phyloP scores from a whole-genome alignment of 2,888 invertebrate species.

The Litoditis marina region DNA sequence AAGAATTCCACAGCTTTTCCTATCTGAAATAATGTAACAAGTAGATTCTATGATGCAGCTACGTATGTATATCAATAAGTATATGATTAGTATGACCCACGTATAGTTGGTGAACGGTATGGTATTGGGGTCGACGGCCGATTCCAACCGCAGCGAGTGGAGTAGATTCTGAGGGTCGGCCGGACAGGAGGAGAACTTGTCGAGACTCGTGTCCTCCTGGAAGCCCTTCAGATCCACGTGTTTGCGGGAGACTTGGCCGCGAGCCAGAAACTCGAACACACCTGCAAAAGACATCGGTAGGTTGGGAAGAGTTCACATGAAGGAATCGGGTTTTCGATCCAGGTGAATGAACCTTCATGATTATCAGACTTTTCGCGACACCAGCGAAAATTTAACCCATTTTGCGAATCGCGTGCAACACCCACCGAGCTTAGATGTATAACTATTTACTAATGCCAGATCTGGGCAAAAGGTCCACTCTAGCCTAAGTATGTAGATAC shows the following conservation, averaged over 20 bases:
- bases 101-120: constrained; percentile 99
- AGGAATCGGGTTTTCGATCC: no score
- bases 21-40: no score
- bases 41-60: constrained; percentile 3
- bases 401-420: no score
- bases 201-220: constrained; percentile 51
- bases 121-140: constrained; percentile 88
- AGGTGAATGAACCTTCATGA: no score
- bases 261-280: constrained; percentile 89
- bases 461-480: no score
- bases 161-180: constrained; percentile 69
- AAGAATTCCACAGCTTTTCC: no score
- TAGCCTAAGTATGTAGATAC: no score
- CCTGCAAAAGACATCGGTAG: constrained; percentile 71
- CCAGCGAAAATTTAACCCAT: no score
- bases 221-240: constrained; percentile 95
- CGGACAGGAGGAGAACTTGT: constrained; percentile 34
- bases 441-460: no score
- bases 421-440: no score
- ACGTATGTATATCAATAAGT: background rate
- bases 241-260: constrained; percentile 82
- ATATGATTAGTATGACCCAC: constrained; percentile 68
- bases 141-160: constrained; percentile 91
- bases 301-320: background rate
- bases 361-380: no score